phyloP scores from a whole-genome alignment of 1,140 invertebrate species.

The Pectinophora gossypiella region DNA sequence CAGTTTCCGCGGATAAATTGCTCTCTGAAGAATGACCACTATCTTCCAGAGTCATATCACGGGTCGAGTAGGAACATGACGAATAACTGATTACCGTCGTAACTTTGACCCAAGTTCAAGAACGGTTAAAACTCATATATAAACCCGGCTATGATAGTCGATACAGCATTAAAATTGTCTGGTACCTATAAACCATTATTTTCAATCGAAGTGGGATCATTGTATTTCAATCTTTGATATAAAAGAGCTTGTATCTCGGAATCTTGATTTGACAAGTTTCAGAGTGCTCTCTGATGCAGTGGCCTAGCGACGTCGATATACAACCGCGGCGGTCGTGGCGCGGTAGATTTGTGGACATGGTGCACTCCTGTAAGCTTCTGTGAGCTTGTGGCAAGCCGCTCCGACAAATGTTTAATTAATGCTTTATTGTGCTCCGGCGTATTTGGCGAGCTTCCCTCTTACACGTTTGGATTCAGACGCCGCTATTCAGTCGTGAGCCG shows the following conservation, averaged over 20 bases:
- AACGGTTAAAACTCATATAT: not conserved
- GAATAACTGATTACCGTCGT: not conserved
- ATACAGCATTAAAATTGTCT: not conserved
- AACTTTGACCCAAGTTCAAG: not conserved
- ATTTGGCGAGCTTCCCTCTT: conserved; percentile 1
- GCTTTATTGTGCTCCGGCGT: conserved; percentile 2
- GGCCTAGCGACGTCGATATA: not conserved
- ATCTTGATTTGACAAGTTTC: not conserved
- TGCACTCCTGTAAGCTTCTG: not conserved
- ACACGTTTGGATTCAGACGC: not conserved
- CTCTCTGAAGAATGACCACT: conserved; percentile 21
- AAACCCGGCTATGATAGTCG: not conserved
- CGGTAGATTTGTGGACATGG: not conserved
- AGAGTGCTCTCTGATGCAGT: not conserved
- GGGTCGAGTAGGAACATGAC: not conserved
- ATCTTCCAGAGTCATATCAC: not conserved
- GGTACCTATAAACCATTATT: not conserved
- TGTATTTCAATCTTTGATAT: not conserved
- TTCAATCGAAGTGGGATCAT: not conserved
- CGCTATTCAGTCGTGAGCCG: conserved; percentile 1
- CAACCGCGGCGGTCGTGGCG: not conserved
- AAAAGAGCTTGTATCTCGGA: not conserved
- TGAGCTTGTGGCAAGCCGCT: not conserved
- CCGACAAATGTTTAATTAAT: conserved; percentile 5
- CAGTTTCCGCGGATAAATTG: conserved; percentile 27